These are phyloP conservation scores for Nematostella vectensis DNA, from an alignment of 92 coral and sea anemone species.

Conservation along the genomic window DNA sequence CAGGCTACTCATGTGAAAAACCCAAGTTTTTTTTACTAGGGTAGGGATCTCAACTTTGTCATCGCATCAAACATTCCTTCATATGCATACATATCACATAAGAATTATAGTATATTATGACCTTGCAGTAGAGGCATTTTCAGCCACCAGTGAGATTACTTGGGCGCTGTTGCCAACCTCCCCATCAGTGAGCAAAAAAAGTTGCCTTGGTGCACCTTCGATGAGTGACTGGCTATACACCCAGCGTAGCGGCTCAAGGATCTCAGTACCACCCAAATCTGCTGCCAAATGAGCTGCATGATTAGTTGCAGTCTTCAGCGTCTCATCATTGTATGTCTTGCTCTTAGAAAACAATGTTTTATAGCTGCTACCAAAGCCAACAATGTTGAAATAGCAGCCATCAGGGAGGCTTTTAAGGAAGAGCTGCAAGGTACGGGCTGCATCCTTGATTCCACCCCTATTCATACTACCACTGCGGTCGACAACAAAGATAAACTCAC, in stretches of 20 bases:
- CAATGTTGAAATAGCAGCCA: slow-evolving; percentile 76
- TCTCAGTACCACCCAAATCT: slow-evolving; percentile 82
- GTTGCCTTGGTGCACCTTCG: slow-evolving; percentile 83
- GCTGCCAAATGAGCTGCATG: slow-evolving; percentile 50
- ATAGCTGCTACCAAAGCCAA: slow-evolving; percentile 86
- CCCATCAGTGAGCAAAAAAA: slow-evolving; percentile 83
- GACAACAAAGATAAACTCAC: slow-evolving; percentile 82
- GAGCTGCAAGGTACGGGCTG: slow-evolving; percentile 62
- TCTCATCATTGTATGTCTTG: slow-evolving; percentile 50
- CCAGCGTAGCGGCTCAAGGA: slow-evolving; percentile 53
- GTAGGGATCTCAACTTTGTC: too few relatives aligned
- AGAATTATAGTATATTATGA: slow-evolving; percentile 2
- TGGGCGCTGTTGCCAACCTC: slow-evolving; percentile 67
- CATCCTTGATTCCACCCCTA: slow-evolving; percentile 45
- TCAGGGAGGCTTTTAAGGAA: slow-evolving; percentile 79
- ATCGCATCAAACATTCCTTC: too few relatives aligned
- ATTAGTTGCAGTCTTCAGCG: slow-evolving; percentile 53
- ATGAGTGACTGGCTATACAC: slow-evolving; percentile 61
- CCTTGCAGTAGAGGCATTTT: slow-evolving; percentile 60
- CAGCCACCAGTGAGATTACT: slow-evolving; percentile 55
- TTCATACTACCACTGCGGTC: slow-evolving; percentile 91
- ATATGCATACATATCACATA: too few relatives aligned
- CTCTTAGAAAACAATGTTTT: slow-evolving; percentile 53
- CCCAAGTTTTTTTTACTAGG: too few relatives aligned
- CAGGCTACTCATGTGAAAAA: too few relatives aligned